Conservation (phyloP, 2,888 invertebrate genomes). For the Drosophila cognata region DNA sequence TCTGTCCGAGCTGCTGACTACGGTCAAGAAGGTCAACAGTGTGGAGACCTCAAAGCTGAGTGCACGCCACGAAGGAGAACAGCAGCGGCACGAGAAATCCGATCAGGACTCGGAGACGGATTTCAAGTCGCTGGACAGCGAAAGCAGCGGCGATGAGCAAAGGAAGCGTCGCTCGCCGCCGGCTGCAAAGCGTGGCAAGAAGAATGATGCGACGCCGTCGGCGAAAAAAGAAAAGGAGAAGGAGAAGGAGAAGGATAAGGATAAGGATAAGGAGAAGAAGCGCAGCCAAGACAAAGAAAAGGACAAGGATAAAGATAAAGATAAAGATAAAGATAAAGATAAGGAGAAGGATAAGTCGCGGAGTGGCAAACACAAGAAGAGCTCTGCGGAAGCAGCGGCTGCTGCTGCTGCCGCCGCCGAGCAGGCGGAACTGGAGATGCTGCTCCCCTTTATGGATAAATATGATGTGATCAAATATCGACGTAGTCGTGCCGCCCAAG, state of each 20-base stretch:
- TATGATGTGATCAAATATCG: conserved; percentile 88
- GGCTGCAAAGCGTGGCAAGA: conserved; percentile 42
- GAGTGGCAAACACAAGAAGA: conserved; percentile 58
- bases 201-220: conserved; percentile 26
- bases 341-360: conserved; percentile 59
- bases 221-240: conserved; percentile 52
- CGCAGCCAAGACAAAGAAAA: conserved; percentile 15
- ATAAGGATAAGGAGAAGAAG: conserved; percentile 11
- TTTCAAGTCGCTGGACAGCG: conserved; percentile 79
- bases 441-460: conserved; percentile 86
- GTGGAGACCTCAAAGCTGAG: conserved; percentile 63
- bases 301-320: conserved; percentile 16
- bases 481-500: conserved; percentile 85
- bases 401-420: conserved; percentile 78
- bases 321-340: conserved; percentile 26
- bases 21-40: conserved; percentile 78
- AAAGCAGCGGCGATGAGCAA: conserved; percentile 61
- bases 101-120: conserved; percentile 78
- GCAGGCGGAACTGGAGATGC: conserved; percentile 82
- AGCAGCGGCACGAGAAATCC: conserved; percentile 37
- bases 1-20: conserved; percentile 80
- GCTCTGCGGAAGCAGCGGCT: conserved; percentile 65
- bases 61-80: conserved; percentile 57
- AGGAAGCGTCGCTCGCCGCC: conserved; percentile 26
- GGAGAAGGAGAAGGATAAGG: conserved; percentile 38